phyloP scores from a whole-genome alignment of 2,797 vertebrate species.

The Tragelaphus oryx region DNA sequence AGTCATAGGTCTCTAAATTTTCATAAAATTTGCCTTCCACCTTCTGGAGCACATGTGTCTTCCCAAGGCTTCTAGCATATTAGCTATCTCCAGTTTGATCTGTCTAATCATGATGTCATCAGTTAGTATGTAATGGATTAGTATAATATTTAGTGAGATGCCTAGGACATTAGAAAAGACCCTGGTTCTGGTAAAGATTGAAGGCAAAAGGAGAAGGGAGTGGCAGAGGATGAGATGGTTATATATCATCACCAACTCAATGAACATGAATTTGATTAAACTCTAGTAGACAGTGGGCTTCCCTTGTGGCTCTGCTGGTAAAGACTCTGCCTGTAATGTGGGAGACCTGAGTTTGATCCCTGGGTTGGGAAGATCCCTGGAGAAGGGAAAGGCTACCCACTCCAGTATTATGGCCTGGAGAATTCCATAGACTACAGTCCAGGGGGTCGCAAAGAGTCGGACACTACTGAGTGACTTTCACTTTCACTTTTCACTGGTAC shows the following conservation, averaged over 20 bases:
- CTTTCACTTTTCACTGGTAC: background rate
- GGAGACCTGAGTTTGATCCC: background rate
- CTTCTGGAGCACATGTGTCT: background rate
- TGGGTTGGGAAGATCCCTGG: background rate
- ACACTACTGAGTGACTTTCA: background rate
- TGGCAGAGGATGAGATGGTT: background rate
- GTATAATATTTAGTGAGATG: background rate
- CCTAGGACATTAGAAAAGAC: background rate
- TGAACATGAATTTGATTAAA: background rate
- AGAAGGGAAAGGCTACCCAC: background rate
- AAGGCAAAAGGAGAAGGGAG: background rate
- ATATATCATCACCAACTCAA: background rate
- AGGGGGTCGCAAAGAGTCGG: fast-evolving
- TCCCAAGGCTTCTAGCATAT: background rate
- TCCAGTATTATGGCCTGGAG: background rate
- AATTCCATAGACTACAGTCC: background rate
- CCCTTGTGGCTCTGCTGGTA: background rate
- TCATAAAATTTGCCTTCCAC: background rate
- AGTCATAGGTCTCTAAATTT: background rate
- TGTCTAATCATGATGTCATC: background rate
- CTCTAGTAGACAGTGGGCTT: background rate
- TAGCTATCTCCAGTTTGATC: background rate
- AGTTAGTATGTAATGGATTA: background rate
- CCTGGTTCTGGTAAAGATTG: background rate
- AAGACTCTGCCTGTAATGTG: background rate